phyloP scores from a whole-genome alignment of 2,113 vertebrate genomes.

The Rattus rattus region DNA sequence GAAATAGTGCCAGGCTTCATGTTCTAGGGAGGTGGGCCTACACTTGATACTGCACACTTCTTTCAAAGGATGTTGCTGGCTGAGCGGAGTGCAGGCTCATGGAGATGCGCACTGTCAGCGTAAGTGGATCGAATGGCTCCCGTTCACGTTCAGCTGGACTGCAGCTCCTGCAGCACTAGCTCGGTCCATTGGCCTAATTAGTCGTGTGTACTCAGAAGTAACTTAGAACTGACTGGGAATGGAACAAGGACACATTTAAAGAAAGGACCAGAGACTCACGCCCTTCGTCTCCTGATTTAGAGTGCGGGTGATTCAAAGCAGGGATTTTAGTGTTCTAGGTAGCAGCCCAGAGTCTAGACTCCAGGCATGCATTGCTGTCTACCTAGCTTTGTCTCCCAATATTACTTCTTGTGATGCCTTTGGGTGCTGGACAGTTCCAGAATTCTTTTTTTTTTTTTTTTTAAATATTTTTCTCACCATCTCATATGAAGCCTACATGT shows the following conservation, averaged over 20 bases:
- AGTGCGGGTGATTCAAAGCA: background rate
- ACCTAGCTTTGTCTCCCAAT: background rate
- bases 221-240: slow-evolving; percentile 1
- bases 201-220: background rate
- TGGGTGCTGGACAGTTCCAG: slow-evolving; percentile 23
- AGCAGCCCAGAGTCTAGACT: background rate
- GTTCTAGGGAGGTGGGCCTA: background rate
- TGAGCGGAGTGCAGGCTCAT: background rate
- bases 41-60: background rate
- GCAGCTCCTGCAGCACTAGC: background rate
- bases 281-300: background rate
- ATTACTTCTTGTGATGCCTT: background rate
- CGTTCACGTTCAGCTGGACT: fast-evolving
- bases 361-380: background rate
- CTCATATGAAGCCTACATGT: background rate
- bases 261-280: background rate
- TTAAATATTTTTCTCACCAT: background rate
- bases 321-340: background rate
- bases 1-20: background rate
- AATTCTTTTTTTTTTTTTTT: background rate
- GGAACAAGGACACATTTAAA: background rate
- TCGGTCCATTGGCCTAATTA: background rate
- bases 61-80: background rate
- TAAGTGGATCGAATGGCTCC: background rate
- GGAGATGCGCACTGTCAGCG: background rate